Evolutionary conservation across 2,113 vertebrate genomes (phyloP).

Genomic region (Noctilio leporinus): DNA sequence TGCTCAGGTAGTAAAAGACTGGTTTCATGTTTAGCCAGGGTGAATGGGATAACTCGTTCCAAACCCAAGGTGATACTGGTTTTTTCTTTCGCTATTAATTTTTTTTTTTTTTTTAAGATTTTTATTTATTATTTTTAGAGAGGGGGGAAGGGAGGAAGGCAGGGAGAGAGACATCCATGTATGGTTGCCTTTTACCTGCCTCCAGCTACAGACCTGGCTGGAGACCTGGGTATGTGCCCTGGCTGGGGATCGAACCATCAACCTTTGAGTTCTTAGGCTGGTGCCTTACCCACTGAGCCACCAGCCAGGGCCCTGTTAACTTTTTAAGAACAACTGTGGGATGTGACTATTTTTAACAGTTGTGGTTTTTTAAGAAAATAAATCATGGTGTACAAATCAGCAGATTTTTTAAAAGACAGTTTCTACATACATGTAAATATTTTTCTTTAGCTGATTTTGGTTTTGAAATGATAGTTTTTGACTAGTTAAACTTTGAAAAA

Average conservation of each 20-base stretch:
- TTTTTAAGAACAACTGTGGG: neutral
- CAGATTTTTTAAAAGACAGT: neutral
- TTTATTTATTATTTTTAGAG: too few relatives aligned
- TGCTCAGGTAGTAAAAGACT: neutral
- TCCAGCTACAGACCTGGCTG: too few relatives aligned
- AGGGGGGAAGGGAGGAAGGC: too few relatives aligned
- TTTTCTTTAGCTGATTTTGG: neutral
- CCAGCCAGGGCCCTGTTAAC: too few relatives aligned
- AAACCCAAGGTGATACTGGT: neutral
- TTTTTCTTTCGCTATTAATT: too few relatives aligned
- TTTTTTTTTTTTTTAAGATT: too few relatives aligned
- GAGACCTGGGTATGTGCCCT: too few relatives aligned
- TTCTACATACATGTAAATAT: neutral
- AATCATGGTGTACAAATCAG: neutral
- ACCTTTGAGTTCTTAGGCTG: too few relatives aligned
- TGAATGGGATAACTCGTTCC: neutral
- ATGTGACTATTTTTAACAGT: neutral
- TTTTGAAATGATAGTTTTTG: neutral
- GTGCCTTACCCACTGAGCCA: too few relatives aligned
- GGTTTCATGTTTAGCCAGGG: neutral
- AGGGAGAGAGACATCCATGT: too few relatives aligned
- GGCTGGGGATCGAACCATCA: too few relatives aligned
- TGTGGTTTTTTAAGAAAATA: neutral
- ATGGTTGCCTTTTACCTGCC: too few relatives aligned
- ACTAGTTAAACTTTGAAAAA: neutral